A percentile compares a stretch with the other conserved stretches of the same genome.
phyloP scores from a whole-genome alignment of 2,888 invertebrate species.

The Drosophila lacicola region DNA sequence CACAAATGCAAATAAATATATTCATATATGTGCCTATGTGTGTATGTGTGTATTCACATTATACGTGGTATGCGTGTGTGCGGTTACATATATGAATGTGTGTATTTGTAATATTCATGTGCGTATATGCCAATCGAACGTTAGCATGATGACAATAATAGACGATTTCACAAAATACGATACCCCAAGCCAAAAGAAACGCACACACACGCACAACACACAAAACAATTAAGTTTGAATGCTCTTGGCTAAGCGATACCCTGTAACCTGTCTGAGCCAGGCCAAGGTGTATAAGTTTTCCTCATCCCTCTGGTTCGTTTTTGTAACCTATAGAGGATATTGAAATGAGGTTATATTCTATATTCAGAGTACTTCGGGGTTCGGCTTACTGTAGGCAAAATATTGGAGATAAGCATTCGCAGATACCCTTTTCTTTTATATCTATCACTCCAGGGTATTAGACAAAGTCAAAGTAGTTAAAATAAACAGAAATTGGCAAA shows the following conservation, averaged over 20 bases:
- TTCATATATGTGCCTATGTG: constrained; percentile 1
- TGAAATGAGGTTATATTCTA: too few species aligned
- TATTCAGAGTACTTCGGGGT: too few species aligned
- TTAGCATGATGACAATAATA: constrained; percentile 80
- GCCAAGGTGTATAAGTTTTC: too few species aligned
- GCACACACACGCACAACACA: background rate
- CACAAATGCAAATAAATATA: constrained; percentile 57
- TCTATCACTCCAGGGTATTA: constrained; percentile 18
- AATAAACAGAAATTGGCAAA: constrained; percentile 34
- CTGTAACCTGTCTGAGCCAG: background rate
- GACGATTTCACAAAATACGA: constrained; percentile 79
- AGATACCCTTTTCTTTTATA: background rate
- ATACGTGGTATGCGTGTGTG: constrained; percentile 3
- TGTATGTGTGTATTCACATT: constrained; percentile 8
- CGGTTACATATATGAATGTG: background rate
- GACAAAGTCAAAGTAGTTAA: constrained; percentile 16
- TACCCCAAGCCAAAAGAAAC: constrained; percentile 24
- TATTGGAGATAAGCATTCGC: too few species aligned
- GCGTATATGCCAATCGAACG: constrained; percentile 64
- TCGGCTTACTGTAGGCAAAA: too few species aligned
- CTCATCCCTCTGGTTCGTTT: too few species aligned
- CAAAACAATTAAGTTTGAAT: background rate
- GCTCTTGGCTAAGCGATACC: constrained; percentile 21
- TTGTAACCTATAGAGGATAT: too few species aligned
- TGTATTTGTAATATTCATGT: constrained; percentile 32